Base-by-base conservation (phyloP, 2,888 invertebrate genomes). In the Aphrophora alni region DNA sequence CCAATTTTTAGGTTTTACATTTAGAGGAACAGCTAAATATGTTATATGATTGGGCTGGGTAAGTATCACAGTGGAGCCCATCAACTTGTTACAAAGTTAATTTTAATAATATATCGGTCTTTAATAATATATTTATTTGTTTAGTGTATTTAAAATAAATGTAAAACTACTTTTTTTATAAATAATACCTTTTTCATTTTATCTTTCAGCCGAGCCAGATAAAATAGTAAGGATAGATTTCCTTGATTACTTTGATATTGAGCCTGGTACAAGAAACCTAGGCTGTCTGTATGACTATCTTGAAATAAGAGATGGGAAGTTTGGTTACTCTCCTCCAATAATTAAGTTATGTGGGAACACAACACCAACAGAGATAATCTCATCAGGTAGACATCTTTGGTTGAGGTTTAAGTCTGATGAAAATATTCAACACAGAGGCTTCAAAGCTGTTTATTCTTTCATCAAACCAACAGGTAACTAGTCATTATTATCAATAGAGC, bases 291-390 rank as follows among this genome's bases (percentile, higher is more conserved):
- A 93, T 89, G 96, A 96, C 89, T 95, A 90, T 88, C 89, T 96
- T 84, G 95, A 96, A 89, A 92, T 96, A 79, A 91, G 95, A 80
- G 95, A 96, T 87, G 96, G 96, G 0, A 92, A 93, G 72, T 93
- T 94, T 86, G 95, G 95, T 7, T 95, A 92, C 88, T 93, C 93
- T 82, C 90, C 90, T 82, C 88, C 90, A 82, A 88, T 93, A 83
- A 91, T 92, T 21, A 91, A 90, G 85, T 94, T 90, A 87, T 78
- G 26, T 38, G 83, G 83, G 38, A 79, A 71, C 38, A 80, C 80
- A 10, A 86, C 84, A 77, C 86, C 86, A 0, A 84, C 85, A 12
- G 83, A 83, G 87, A 91, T 96, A 85, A 92, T 92, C 79, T 95
- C 95, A 25, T 91, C 92, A 81, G 93, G 93, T 83, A 89, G 94